These are phyloP conservation scores for Dryobotodes eremita DNA, from an alignment of 2,888 invertebrate genomes.

Conservation along the genomic window DNA sequence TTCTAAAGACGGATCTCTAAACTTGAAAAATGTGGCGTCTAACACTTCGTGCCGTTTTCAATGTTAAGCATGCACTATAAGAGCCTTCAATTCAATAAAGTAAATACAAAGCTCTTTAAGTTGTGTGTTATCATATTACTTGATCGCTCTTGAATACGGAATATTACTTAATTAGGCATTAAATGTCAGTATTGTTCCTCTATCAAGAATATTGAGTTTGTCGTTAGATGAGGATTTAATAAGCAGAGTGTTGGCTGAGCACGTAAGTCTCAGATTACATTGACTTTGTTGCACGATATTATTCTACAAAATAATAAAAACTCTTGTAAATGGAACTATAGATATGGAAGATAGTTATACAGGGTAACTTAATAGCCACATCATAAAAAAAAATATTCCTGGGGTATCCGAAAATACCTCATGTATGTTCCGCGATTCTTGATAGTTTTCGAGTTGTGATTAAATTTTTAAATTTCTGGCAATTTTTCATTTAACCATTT, in stretches of 20 bases:
- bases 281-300: too few species aligned
- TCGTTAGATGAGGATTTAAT: not conserved
- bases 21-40: constrained; percentile 5
- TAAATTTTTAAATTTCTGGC: too few species aligned
- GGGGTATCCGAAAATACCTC: too few species aligned
- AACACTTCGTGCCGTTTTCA: constrained; percentile 43
- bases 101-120: constrained; percentile 36
- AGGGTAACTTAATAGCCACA: too few species aligned
- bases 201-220: not conserved
- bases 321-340: not conserved
- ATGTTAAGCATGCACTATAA: constrained; percentile 42
- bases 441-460: too few species aligned
- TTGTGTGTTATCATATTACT: constrained; percentile 43
- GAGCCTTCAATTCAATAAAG: constrained; percentile 52
- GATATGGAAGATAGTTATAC: not conserved
- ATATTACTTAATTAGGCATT: constrained; percentile 16
- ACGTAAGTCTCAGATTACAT: not conserved
- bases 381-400: too few species aligned
- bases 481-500: too few species aligned
- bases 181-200: not conserved
- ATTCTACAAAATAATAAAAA: not conserved
- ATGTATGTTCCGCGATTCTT: too few species aligned
- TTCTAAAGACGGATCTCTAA: not conserved
- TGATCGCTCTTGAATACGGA: constrained; percentile 40
- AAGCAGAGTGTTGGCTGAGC: not conserved